Conservation (phyloP, 2,888 invertebrate genomes). For the Harmothoe impar region DNA sequence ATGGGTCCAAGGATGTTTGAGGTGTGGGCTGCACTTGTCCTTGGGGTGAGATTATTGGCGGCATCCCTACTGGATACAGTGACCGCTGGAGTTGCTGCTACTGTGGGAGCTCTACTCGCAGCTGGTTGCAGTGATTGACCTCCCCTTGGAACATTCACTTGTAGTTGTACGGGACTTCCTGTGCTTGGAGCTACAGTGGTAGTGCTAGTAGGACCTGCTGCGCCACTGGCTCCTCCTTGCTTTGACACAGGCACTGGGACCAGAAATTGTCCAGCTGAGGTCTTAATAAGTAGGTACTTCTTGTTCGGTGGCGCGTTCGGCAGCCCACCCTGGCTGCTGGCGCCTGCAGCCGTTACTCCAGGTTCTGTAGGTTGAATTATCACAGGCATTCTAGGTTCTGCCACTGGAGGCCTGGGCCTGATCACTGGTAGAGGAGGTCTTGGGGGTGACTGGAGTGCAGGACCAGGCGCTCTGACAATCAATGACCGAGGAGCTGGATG, state of each 20-base stretch:
- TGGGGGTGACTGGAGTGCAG: not conserved
- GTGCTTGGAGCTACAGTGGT: not conserved
- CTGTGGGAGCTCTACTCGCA: not conserved
- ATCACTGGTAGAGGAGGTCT: not conserved
- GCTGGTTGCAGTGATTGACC: not conserved
- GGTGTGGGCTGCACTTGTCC: not conserved
- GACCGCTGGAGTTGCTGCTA: not conserved
- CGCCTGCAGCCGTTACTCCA: not conserved
- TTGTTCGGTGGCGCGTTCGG: not conserved
- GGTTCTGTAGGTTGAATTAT: not conserved
- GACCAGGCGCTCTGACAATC: not conserved
- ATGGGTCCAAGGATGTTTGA: not conserved
- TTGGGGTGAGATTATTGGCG: not conserved
- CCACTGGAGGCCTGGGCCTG: not conserved
- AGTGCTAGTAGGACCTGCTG: not conserved
- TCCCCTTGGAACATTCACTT: not conserved
- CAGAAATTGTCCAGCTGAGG: slow-evolving; percentile 45
- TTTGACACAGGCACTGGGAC: slow-evolving; percentile 32
- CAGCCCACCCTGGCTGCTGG: slow-evolving; percentile 26
- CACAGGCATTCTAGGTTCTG: not conserved
- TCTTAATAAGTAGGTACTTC: slow-evolving; percentile 49
- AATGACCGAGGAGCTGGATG: slow-evolving; percentile 54
- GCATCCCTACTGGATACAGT: not conserved
- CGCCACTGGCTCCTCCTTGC: slow-evolving; percentile 9
- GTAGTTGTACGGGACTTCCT: not conserved